A percentile compares a stretch with the other conserved stretches of the same genome.
phyloP scores from a whole-genome alignment of 2,113 vertebrate species.

The Chauna torquata region DNA sequence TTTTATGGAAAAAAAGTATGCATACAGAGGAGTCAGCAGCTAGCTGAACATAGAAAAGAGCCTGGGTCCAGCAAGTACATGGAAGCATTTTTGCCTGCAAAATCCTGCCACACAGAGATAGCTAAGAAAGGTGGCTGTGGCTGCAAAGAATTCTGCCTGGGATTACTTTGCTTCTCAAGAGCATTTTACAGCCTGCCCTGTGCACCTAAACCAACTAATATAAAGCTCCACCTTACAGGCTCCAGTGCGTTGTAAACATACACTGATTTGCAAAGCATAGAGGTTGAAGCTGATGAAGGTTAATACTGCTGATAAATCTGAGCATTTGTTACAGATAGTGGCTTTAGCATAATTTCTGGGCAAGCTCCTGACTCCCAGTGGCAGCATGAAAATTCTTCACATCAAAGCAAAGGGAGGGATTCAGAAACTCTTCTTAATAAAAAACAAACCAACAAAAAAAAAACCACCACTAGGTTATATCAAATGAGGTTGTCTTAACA shows the following conservation, averaged over 20 bases:
- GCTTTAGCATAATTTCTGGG: neutral
- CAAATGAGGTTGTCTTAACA: neutral
- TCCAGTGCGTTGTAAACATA: accelerated
- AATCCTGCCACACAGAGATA: neutral
- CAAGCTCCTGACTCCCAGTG: neutral
- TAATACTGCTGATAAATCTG: neutral
- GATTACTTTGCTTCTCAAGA: neutral
- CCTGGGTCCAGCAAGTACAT: neutral
- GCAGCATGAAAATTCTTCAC: neutral
- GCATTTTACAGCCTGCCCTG: neutral
- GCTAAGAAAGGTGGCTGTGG: neutral
- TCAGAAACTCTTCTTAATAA: neutral
- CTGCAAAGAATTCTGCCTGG: neutral
- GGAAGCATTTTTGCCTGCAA: neutral
- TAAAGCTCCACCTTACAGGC: neutral
- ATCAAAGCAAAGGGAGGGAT: neutral
- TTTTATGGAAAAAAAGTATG: neutral
- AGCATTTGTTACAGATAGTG: neutral
- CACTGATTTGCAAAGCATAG: neutral
- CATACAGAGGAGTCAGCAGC: neutral
- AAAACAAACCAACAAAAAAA: too few relatives aligned
- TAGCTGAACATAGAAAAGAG: neutral
- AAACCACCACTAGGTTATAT: neutral
- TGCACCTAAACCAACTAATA: neutral
- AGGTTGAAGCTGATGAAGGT: neutral